phyloP scores from a whole-genome alignment of 2,113 vertebrate genomes.

The Mesitornis unicolor region DNA sequence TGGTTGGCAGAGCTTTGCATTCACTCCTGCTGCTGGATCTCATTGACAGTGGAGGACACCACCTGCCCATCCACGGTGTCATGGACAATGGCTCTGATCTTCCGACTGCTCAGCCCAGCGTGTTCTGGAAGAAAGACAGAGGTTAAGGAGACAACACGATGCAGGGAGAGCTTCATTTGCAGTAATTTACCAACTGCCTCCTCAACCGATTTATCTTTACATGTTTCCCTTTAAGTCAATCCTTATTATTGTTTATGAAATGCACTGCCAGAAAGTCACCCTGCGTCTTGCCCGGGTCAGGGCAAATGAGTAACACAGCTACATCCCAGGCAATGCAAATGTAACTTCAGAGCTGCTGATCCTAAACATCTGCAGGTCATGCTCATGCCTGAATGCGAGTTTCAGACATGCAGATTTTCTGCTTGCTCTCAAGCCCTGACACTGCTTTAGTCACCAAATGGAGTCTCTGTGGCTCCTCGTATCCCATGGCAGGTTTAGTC shows the following conservation, averaged over 20 bases:
- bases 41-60: slow-evolving; percentile 83
- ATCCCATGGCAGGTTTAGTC: not conserved
- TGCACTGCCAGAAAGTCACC: not conserved
- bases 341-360: not conserved
- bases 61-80: slow-evolving; percentile 88
- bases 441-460: not conserved
- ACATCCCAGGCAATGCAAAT: slow-evolving; percentile 43
- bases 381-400: not conserved
- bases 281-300: slow-evolving; percentile 4
- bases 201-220: not conserved
- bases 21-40: slow-evolving; percentile 79
- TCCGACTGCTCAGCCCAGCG: slow-evolving; percentile 60
- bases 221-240: not conserved
- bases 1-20: not conserved
- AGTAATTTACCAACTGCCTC: not conserved
- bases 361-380: slow-evolving; percentile 1
- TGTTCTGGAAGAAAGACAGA: slow-evolving; percentile 67
- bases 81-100: slow-evolving; percentile 87
- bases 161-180: not conserved
- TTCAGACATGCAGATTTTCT: slow-evolving; percentile 57
- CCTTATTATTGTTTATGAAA: not conserved
- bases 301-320: not conserved
- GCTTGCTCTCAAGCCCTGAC: not conserved
- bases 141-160: not conserved
- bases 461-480: not conserved